These are phyloP conservation scores for Menura novaehollandiae DNA, from an alignment of 2,113 vertebrate genomes.

Conservation along the genomic window DNA sequence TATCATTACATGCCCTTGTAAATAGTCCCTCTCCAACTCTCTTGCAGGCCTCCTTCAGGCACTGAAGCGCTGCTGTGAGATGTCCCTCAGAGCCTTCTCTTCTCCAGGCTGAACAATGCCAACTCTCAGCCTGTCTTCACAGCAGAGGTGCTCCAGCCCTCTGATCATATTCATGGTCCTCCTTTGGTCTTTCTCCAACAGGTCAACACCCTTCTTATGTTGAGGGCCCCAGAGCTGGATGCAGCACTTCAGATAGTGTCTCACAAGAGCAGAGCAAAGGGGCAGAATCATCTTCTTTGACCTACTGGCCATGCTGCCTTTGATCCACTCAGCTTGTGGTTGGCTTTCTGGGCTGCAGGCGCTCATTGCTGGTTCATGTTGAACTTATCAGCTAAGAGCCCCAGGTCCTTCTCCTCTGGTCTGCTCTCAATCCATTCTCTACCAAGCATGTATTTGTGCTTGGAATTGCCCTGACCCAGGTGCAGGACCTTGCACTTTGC, in stretches of 20 bases:
- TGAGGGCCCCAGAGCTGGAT: not conserved
- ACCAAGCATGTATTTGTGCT: not conserved
- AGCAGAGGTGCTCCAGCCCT: not conserved
- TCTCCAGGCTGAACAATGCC: not conserved
- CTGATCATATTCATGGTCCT: not conserved
- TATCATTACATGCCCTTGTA: not conserved
- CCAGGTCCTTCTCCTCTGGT: not conserved
- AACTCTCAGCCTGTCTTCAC: not conserved
- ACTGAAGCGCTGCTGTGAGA: not conserved
- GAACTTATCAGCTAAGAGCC: not conserved
- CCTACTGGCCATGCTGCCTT: not conserved
- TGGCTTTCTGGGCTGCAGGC: not conserved
- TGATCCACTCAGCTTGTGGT: not conserved
- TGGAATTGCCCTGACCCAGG: not conserved
- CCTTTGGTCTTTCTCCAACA: not conserved
- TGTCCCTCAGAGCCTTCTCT: not conserved
- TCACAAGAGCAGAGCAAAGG: not conserved
- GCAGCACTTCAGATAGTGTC: not conserved
- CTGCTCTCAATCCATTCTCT: not conserved
- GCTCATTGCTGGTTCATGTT: not conserved
- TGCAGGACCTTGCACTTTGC: not conserved
- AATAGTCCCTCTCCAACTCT: not conserved
- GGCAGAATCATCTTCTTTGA: not conserved
- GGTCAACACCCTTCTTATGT: not conserved
- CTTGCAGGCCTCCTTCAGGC: not conserved